Evolutionary conservation across 1,140 invertebrate genomes (phyloP).

Genomic region (Drosophila prosaltans): DNA sequence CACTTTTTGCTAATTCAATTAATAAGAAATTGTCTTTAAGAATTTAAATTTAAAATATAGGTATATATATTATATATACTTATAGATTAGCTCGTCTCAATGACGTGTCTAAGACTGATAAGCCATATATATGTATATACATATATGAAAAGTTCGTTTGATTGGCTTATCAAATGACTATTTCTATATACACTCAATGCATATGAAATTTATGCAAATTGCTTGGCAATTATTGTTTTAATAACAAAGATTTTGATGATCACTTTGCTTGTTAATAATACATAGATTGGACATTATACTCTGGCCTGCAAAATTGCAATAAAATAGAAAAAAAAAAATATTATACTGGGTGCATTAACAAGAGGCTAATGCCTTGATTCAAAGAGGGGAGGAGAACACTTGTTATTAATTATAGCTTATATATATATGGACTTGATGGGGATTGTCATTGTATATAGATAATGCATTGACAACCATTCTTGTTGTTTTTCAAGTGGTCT

Average conservation of each 20-base stretch:
- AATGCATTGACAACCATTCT: background rate
- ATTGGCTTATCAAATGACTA: background rate
- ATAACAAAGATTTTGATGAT: constrained; percentile 28
- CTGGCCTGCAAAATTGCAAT: background rate
- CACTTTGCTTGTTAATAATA: constrained; percentile 16
- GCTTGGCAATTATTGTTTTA: constrained; percentile 13
- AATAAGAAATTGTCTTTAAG: background rate
- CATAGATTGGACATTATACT: constrained; percentile 20
- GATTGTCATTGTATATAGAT: background rate
- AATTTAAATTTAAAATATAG: background rate
- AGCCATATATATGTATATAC: background rate
- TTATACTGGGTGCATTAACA: background rate
- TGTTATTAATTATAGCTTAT: too few relatives aligned
- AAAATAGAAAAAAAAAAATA: background rate
- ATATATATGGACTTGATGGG: background rate
- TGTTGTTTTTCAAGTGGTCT: background rate
- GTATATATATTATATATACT: background rate
- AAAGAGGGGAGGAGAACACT: too few relatives aligned
- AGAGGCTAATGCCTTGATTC: background rate
- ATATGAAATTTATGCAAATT: constrained; percentile 25
- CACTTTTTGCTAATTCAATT: constrained; percentile 1
- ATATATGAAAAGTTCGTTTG: background rate
- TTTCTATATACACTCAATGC: background rate
- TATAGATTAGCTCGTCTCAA: background rate
- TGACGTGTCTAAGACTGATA: background rate